Evolutionary conservation across 2,797 vertebrate species (phyloP).

Genomic region (Chaetophractus vellerosus): DNA sequence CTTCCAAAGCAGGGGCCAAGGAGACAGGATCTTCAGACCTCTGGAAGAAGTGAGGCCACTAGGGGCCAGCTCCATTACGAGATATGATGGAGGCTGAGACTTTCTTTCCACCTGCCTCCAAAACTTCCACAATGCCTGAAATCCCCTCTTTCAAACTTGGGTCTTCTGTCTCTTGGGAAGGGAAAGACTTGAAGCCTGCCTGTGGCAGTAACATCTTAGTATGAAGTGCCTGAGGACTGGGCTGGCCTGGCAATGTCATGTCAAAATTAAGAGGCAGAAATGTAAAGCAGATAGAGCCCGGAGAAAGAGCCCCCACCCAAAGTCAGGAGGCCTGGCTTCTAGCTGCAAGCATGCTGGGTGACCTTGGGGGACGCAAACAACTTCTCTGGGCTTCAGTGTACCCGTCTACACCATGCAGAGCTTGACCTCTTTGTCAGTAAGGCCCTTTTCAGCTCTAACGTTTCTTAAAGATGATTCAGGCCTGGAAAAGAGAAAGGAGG

Average conservation of each 20-base stretch:
- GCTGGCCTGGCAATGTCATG: neutral
- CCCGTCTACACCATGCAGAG: neutral
- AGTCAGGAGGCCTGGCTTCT: neutral
- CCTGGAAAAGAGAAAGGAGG: slow-evolving; percentile 34
- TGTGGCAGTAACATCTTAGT: neutral
- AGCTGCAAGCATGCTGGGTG: neutral
- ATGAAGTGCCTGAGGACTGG: neutral
- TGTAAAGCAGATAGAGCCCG: neutral
- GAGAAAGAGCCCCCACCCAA: neutral
- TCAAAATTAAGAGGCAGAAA: neutral
- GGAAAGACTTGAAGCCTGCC: neutral
- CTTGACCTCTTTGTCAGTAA: neutral
- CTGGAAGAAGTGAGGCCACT: neutral
- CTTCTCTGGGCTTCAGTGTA: slow-evolving; percentile 40
- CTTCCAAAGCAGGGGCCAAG: neutral
- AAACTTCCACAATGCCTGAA: neutral
- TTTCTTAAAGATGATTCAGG: slow-evolving; percentile 14
- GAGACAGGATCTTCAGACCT: neutral
- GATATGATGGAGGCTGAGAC: neutral
- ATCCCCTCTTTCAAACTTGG: neutral
- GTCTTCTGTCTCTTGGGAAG: slow-evolving; percentile 28
- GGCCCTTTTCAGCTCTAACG: slow-evolving; percentile 22
- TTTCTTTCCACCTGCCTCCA: neutral
- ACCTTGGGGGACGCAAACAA: neutral
- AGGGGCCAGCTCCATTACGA: neutral